These are phyloP conservation scores for Gymnosoma rotundatum DNA, from an alignment of 2,888 invertebrate genomes.

Conservation along the genomic window DNA sequence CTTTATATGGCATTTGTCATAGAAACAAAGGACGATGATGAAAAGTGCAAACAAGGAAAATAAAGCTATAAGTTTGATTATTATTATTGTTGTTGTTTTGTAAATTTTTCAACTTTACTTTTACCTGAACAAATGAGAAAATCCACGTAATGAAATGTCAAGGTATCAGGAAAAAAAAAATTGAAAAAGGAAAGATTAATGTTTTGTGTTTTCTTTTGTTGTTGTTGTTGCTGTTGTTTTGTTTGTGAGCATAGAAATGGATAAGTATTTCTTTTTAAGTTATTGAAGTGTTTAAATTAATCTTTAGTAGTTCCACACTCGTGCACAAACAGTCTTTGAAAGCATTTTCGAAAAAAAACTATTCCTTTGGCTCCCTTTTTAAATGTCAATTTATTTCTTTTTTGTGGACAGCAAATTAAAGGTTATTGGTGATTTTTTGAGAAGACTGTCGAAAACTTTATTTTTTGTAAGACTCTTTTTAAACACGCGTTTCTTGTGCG, in stretches of 20 bases:
- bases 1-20: conserved; percentile 38
- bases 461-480: background rate
- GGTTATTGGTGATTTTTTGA: too few relatives aligned
- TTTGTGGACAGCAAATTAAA: too few relatives aligned
- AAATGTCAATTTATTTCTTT: background rate
- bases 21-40: conserved; percentile 6
- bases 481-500: too few relatives aligned
- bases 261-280: conserved; percentile 11
- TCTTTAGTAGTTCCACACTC: background rate
- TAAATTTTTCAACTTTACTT: conserved; percentile 17
- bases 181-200: conserved; percentile 44
- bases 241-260: background rate
- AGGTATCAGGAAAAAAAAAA: conserved; percentile 23
- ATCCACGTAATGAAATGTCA: conserved; percentile 50
- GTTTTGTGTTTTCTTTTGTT: background rate
- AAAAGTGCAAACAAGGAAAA: background rate
- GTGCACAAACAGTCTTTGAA: background rate
- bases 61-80: conserved; percentile 32
- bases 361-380: background rate
- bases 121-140: conserved; percentile 29
- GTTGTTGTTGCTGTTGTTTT: background rate
- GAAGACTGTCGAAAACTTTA: background rate
- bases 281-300: conserved; percentile 15
- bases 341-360: background rate
- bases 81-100: conserved; percentile 33